Base-by-base conservation (phyloP, 2,113 vertebrate genomes). In the Lota lota region DNA sequence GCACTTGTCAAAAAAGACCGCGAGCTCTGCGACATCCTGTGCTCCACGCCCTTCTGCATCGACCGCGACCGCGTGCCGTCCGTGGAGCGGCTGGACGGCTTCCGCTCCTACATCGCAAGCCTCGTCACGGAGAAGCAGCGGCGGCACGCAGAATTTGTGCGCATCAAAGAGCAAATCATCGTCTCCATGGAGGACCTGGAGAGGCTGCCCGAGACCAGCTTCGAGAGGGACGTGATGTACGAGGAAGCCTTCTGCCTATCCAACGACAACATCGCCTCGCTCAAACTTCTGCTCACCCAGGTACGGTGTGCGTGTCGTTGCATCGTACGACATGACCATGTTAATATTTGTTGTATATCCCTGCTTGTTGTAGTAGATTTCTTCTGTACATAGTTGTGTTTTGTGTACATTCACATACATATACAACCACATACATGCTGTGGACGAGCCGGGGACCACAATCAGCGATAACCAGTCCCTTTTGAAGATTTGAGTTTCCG, bases 181-280 rank as follows among this genome's bases (percentile, higher is more conserved):
- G 66, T 83, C 0, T 94, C 91, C 19, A 97, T 98, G 96, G 92
- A 94, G 59, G 94, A 97, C 62, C 77, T 98, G 79, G 95, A 97
- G 47, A 94, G 90, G 17, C 75, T 76, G 5, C 95, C 97, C 0
- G 94, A 98, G 67, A 95, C 89, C 0, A 96, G 94, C 81, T 98
- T 98, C 14, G 95, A 99, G 85, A 88, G 65, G 22, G 95, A 98
- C 0, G 94, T 95, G 22, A 93, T 95, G 72, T 95, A 96, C 0
- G 93, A 95, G 70, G 95, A 95, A 0, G 89, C 89, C 0, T 98
- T 98, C 79, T 97, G 95, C 71, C 76, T 98, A 22, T 99, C 97
- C 0, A 10, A 73, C 5, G 94, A 95, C 65, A 98, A 98, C 71
- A 93, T 99, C 0, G 6, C 77, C 20, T 86, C 94, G 0, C 89